phyloP scores from a whole-genome alignment of 2,113 vertebrate species.

The Scortum barcoo region DNA sequence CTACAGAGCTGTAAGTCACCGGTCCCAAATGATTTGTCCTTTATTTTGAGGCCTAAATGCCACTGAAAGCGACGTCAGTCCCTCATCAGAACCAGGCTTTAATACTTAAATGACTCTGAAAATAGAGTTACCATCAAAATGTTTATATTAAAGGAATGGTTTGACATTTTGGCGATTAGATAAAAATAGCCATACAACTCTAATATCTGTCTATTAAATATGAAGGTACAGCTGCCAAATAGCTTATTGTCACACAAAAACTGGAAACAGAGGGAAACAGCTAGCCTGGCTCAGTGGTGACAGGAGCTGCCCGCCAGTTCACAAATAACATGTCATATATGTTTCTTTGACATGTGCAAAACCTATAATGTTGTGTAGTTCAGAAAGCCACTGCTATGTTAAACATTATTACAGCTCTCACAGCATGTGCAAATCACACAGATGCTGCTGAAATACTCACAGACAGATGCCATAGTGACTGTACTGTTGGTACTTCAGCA shows the following conservation, averaged over 20 bases:
- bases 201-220: neutral
- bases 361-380: too few species aligned
- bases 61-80: constrained; percentile 18
- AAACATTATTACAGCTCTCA: neutral
- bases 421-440: neutral
- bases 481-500: neutral
- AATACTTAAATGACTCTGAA: constrained; percentile 12
- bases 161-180: neutral
- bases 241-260: neutral
- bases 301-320: too few species aligned
- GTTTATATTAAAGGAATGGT: neutral
- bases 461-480: neutral
- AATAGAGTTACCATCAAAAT: constrained; percentile 5
- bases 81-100: neutral
- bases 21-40: constrained; percentile 38
- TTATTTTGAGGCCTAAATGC: constrained; percentile 42
- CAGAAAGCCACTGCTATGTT: neutral
- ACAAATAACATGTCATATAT: too few species aligned
- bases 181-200: neutral
- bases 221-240: neutral
- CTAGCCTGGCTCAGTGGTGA: neutral
- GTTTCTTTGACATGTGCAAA: neutral
- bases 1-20: constrained; percentile 50
- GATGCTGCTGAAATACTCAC: neutral
- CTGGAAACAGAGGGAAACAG: neutral